These are phyloP conservation scores for Entomobrya multifasciata DNA, from an alignment of 2,888 invertebrate species.

Conservation along the genomic window DNA sequence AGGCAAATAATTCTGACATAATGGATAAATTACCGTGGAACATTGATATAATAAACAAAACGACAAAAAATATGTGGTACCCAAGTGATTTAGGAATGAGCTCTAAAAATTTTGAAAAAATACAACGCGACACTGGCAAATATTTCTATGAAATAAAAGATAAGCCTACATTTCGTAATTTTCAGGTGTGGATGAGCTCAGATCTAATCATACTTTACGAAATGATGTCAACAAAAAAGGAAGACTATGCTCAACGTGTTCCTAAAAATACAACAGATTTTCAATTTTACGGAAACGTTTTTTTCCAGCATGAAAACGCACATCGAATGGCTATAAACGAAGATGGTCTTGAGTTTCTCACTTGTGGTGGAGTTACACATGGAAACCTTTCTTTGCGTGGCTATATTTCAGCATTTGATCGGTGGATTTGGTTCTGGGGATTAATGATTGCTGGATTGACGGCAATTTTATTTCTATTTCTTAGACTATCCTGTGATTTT, in stretches of 20 bases:
- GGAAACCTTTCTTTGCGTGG: conserved; percentile 8
- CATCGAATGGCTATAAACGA: not conserved
- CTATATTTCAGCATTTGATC: conserved; percentile 40
- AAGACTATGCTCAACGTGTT: not conserved
- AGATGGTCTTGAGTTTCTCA: conserved; percentile 24
- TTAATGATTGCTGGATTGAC: not conserved
- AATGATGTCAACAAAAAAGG: conserved; percentile 1
- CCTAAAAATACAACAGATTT: not conserved
- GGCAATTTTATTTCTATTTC: not conserved
- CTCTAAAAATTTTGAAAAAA: not conserved
- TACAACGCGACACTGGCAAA: not conserved
- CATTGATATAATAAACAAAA: too few species aligned
- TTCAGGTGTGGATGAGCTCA: conserved; percentile 17
- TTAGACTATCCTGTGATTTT: not conserved
- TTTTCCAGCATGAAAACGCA: not conserved
- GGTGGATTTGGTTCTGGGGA: conserved; percentile 23
- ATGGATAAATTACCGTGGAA: too few species aligned
- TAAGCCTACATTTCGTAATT: not conserved
- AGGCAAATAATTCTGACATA: too few species aligned
- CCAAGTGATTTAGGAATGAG: not conserved
- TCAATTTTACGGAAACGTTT: not conserved
- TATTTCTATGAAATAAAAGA: not conserved
- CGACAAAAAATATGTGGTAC: not conserved
- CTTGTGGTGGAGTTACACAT: conserved; percentile 21
- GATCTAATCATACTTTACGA: not conserved